Evolutionary conservation across 2,113 vertebrate genomes (phyloP), one percentile per base, ranked within the genome.

Genomic region (Crotalus helleri): DNA sequence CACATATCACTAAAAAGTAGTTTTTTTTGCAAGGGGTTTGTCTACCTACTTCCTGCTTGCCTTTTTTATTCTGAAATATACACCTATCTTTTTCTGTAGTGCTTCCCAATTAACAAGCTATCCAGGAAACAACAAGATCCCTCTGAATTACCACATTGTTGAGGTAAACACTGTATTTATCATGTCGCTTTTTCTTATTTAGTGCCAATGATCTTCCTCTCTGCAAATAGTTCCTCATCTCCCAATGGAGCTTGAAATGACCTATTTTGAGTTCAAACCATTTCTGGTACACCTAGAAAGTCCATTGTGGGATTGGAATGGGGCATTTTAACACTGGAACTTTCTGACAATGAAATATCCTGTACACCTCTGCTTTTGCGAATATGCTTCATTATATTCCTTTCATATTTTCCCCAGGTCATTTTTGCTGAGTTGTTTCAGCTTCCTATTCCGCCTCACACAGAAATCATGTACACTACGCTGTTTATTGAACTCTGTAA

Each of bases 401-500:
- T 17, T 4, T 0, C 29, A 46, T 94, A 94, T 85, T 51, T 58
- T 53, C 87, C 85, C 0, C 89, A 99, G 99, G 99, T 99, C 26
- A 99, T 99, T 93, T 99, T 99, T 95, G 98, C 98, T 15, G 98
- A 99, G 89, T 97, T 99, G 7, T 99, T 99, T 96, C 99, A 99
- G 1, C 98, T 99, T 94, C 99, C 99, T 0, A 51, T 94, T 55
- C 98, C 99, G 0, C 99, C 99, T 26, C 98, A 99, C 95, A 98
- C 99, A 0, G 99, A 99, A 55, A 99, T 99, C 91, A 98, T 99
- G 99, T 99, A 99, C 94, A 99, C 99, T 6, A 98, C 99, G 0
- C 98, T 99, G 92, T 98, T 99, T n/a, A 99, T 99, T 69, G 99
- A 99, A 92, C 98, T 99, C 58, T 99, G 99, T 96, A 99, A 99